phyloP scores from a whole-genome alignment of 2,113 vertebrate species.

The Centropus unirufus region DNA sequence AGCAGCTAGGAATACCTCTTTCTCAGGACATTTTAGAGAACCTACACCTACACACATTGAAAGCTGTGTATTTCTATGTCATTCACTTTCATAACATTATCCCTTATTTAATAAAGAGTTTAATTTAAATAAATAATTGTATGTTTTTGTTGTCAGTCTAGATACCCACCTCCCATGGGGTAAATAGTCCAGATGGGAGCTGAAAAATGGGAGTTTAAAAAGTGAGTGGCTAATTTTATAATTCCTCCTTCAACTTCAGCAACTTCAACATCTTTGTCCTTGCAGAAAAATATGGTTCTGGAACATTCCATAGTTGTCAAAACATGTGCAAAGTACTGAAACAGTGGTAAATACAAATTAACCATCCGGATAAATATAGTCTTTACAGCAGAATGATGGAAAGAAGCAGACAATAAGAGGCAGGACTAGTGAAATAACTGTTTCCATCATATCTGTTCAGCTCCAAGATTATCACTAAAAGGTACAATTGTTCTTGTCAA shows the following conservation, averaged over 20 bases:
- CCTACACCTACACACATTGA: not conserved
- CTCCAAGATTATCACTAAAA: constrained; percentile 41
- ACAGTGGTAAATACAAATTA: constrained; percentile 41
- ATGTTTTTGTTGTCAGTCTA: not conserved
- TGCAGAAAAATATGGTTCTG: not conserved
- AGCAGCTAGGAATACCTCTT: not conserved
- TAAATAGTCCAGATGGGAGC: too few species aligned
- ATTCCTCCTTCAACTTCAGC: not conserved
- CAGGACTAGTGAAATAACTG: not conserved
- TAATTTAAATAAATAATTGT: not conserved
- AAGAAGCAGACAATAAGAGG: not conserved
- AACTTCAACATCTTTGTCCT: not conserved
- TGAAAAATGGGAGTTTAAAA: not conserved
- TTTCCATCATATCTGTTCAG: constrained; percentile 13
- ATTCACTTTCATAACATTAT: not conserved
- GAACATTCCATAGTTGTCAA: not conserved
- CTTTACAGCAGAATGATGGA: constrained; percentile 21
- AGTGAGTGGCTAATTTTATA: not conserved
- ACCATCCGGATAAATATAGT: not conserved
- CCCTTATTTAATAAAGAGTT: not conserved
- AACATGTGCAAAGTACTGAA: not conserved
- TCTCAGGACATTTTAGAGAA: not conserved
- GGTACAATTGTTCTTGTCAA: constrained; percentile 60
- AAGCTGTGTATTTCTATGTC: not conserved
- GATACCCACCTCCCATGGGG: not conserved